A percentile compares a stretch with the other conserved stretches of the same genome.
Conservation (phyloP, 2,888 invertebrate species). For the Hermodice carunculata region DNA sequence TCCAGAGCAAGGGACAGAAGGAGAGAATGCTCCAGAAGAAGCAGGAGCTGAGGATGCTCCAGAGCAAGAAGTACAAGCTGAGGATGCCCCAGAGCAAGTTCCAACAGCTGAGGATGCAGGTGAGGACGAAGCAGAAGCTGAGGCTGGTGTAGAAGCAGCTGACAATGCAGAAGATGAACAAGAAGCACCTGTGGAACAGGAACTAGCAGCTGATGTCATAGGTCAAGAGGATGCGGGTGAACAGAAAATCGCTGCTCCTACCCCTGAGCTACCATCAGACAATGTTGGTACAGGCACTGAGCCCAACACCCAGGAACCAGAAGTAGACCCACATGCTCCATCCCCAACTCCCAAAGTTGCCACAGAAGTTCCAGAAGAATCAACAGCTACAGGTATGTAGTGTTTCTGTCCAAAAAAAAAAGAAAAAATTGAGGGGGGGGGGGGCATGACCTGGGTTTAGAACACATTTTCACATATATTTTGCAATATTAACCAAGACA, state of each 20-base stretch:
- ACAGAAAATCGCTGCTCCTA: not conserved
- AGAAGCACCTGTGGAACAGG: constrained; percentile 5
- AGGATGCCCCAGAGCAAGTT: not conserved
- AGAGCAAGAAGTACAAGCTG: not conserved
- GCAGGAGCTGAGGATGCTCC: not conserved
- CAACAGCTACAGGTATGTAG: constrained; percentile 41
- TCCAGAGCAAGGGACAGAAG: constrained; percentile 18
- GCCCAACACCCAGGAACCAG: constrained; percentile 10
- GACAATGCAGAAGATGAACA: not conserved
- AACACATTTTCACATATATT: no score
- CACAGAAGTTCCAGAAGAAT: not conserved
- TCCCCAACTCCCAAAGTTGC: constrained; percentile 9
- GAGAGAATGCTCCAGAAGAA: not conserved
- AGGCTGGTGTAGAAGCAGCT: not conserved
- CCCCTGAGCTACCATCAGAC: constrained; percentile 3
- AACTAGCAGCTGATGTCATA: constrained; percentile 3
- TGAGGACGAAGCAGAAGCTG: constrained; percentile 5
- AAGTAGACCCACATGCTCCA: constrained; percentile 32
- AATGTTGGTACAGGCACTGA: constrained; percentile 5
- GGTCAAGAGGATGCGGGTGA: constrained; percentile 5
- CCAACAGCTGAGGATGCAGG: constrained; percentile 3
- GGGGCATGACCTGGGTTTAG: no score
- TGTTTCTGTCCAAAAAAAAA: no score
- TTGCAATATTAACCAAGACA: no score
- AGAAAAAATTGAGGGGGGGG: no score